Evolutionary conservation across 2,797 vertebrate genomes (phyloP).

Genomic region (Peromyscus aztecus): DNA sequence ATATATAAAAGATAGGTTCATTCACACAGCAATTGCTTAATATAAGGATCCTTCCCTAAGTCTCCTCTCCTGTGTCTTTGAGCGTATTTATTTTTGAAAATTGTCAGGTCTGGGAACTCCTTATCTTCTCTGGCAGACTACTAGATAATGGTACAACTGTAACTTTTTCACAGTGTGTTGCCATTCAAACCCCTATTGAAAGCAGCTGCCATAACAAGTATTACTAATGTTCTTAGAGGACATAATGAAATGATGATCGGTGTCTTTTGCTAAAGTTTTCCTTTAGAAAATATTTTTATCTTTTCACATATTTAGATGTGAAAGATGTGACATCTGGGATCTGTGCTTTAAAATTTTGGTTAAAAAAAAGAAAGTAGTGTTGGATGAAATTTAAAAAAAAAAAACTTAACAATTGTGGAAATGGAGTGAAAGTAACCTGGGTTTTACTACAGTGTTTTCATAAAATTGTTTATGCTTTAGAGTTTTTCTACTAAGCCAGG

Average conservation of each 20-base stretch:
- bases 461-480: not conserved
- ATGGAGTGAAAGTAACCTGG: not conserved
- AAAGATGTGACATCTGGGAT: not conserved
- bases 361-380: not conserved
- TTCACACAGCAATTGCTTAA: not conserved
- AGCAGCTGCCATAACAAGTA: not conserved
- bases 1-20: not conserved
- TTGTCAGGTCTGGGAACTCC: not conserved
- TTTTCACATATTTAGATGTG: not conserved
- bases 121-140: not conserved
- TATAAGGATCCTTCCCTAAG: not conserved
- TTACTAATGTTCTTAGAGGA: not conserved
- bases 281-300: not conserved
- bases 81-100: not conserved
- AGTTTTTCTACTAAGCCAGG: not conserved
- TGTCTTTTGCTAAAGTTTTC: not conserved
- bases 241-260: not conserved
- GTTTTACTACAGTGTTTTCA: not conserved
- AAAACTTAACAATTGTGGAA: not conserved
- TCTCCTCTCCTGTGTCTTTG: not conserved
- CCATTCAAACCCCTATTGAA: not conserved
- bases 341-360: not conserved
- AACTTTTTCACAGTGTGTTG: not conserved
- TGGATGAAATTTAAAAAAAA: not conserved
- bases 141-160: not conserved